These are phyloP conservation scores for Blennius ocellaris DNA, from an alignment of 2,113 vertebrate species.

Conservation along the genomic window DNA sequence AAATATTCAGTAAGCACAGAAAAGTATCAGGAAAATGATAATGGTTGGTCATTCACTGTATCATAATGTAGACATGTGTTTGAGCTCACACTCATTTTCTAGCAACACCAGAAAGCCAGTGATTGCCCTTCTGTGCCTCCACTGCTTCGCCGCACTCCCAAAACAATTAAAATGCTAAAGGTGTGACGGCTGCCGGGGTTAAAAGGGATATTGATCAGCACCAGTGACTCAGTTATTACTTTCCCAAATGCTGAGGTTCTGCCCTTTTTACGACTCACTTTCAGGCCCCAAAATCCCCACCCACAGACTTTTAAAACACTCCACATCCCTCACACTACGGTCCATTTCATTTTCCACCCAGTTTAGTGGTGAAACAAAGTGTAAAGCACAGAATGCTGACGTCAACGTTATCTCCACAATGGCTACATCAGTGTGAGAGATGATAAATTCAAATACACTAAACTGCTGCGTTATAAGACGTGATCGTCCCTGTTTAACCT, in stretches of 20 bases:
- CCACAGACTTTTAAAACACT: conserved; percentile 28
- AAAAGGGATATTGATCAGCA: conserved; percentile 53
- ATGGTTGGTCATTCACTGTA: no score
- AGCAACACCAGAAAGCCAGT: background rate
- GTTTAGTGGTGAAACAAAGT: conserved; percentile 5
- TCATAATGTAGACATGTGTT: no score
- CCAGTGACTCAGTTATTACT: conserved; percentile 54
- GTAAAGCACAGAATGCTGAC: conserved; percentile 1
- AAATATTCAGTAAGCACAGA: no score
- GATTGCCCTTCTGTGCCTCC: background rate
- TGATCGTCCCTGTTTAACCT: background rate
- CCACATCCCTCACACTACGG: conserved; percentile 25
- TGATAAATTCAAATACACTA: background rate
- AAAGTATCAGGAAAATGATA: no score
- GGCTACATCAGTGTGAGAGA: background rate
- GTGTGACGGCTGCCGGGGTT: conserved; percentile 16
- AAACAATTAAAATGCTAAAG: conserved; percentile 23
- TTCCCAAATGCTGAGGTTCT: conserved; percentile 29
- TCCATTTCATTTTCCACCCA: conserved; percentile 23
- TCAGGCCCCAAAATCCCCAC: conserved; percentile 5
- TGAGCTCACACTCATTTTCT: no score
- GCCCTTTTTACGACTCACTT: conserved; percentile 32
- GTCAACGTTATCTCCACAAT: background rate
- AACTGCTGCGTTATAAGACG: background rate
- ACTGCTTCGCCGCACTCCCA: background rate